phyloP scores from a whole-genome alignment of 64 coral and sea anemone genomes.

The Pocillopora verrucosa region DNA sequence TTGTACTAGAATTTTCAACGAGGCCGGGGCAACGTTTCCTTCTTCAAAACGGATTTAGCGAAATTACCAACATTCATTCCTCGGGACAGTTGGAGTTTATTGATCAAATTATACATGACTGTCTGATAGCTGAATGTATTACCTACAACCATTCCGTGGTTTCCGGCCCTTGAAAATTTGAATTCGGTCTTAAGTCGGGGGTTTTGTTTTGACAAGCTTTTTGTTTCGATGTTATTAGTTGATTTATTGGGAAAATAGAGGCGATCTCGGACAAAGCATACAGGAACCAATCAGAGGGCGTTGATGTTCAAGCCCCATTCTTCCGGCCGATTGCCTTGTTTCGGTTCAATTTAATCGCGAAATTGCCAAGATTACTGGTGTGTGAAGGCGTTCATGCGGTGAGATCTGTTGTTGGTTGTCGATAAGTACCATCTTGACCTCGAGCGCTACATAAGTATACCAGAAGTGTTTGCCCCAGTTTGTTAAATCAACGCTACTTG shows the following conservation, averaged over 20 bases:
- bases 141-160: slow-evolving; percentile 54
- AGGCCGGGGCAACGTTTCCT: slow-evolving; percentile 5
- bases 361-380: slow-evolving; percentile 78
- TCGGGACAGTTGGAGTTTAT: slow-evolving; percentile 26
- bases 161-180: slow-evolving; percentile 87
- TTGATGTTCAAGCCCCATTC: slow-evolving; percentile 63
- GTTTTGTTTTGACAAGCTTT: slow-evolving; percentile 92
- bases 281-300: slow-evolving; percentile 66
- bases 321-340: slow-evolving; percentile 57
- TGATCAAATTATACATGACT: slow-evolving; percentile 32
- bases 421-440: slow-evolving; percentile 57
- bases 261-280: slow-evolving; percentile 62
- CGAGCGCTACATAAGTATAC: slow-evolving; percentile 43
- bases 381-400: slow-evolving; percentile 53
- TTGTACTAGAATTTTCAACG: slow-evolving; percentile 51
- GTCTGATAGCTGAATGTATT: slow-evolving; percentile 46
- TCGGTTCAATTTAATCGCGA: slow-evolving; percentile 78
- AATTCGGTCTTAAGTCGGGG: slow-evolving; percentile 63
- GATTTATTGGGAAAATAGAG: slow-evolving; percentile 86
- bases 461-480: slow-evolving; percentile 41
- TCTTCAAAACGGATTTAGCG: slow-evolving; percentile 23
- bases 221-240: slow-evolving; percentile 65
- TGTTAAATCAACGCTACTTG: slow-evolving; percentile 9
- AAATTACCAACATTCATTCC: not conserved
- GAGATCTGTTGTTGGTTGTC: slow-evolving; percentile 38